These are phyloP conservation scores for Sarcophilus harrisii DNA, from an alignment of 2,797 vertebrate species.

Conservation along the genomic window DNA sequence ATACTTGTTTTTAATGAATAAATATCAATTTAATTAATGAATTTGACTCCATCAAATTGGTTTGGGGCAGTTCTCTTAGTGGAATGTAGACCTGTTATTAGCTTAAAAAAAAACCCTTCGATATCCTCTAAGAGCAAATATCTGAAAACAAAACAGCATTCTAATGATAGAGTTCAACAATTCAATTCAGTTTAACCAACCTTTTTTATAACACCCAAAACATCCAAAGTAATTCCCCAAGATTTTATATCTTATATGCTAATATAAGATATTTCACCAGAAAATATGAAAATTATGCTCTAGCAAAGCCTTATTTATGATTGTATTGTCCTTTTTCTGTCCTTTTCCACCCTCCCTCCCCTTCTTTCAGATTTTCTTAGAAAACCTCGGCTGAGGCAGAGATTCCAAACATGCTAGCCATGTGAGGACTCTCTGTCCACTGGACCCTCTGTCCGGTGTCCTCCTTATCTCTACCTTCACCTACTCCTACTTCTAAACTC, in stretches of 20 bases:
- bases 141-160: neutral
- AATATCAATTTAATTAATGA: too few relatives aligned
- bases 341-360: neutral
- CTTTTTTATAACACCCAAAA: conserved; percentile 14
- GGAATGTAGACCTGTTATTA: conserved; percentile 17
- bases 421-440: too few relatives aligned
- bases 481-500: too few relatives aligned
- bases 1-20: neutral
- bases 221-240: conserved; percentile 25
- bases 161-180: neutral
- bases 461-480: too few relatives aligned
- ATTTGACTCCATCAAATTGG: neutral
- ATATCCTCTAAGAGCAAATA: neutral
- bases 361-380: conserved; percentile 6
- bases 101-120: neutral
- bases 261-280: conserved; percentile 40
- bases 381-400: conserved; percentile 6
- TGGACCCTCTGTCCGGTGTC: too few relatives aligned
- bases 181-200: neutral
- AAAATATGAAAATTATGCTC: conserved; percentile 58
- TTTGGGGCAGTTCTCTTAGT: conserved; percentile 11
- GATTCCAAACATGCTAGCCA: too few relatives aligned
- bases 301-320: conserved; percentile 47
- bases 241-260: conserved; percentile 48
- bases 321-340: neutral